phyloP scores from a whole-genome alignment of 1,140 invertebrate genomes.

The Chironomus tepperi region DNA sequence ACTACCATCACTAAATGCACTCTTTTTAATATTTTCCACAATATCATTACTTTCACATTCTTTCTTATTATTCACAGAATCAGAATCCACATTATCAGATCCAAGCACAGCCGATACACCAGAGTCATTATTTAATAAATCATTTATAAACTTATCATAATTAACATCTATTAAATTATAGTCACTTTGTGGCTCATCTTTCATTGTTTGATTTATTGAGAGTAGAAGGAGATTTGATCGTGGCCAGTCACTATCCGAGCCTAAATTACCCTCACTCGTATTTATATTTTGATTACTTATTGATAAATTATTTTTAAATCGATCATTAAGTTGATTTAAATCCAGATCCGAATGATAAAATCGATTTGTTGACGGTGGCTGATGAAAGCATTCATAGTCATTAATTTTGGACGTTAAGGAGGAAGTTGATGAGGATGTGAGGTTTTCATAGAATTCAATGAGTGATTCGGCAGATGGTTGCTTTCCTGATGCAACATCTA shows the following conservation, averaged over 20 bases:
- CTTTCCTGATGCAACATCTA: neutral
- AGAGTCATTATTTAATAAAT: neutral
- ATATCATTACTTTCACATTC: neutral
- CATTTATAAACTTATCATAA: slow-evolving; percentile 8
- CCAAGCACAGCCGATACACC: neutral
- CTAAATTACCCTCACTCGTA: neutral
- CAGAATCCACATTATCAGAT: neutral
- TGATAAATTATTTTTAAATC: neutral
- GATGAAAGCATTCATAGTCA: neutral
- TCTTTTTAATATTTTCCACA: neutral
- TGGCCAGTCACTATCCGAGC: neutral
- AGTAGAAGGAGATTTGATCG: neutral
- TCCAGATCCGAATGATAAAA: slow-evolving; percentile 24
- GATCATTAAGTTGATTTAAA: slow-evolving; percentile 24
- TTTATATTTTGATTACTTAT: slow-evolving; percentile 15
- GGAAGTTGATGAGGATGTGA: neutral
- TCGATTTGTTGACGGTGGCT: neutral
- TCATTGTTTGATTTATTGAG: neutral
- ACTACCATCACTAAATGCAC: neutral
- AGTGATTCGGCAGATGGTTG: neutral
- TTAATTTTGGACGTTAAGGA: neutral
- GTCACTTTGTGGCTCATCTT: neutral
- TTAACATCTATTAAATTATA: neutral
- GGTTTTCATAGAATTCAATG: slow-evolving; percentile 6
- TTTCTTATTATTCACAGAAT: too few species aligned